A percentile compares a stretch with the other conserved stretches of the same genome.
Evolutionary conservation across 2,888 invertebrate species (phyloP).

Genomic region (Drosophila flavopinicola): DNA sequence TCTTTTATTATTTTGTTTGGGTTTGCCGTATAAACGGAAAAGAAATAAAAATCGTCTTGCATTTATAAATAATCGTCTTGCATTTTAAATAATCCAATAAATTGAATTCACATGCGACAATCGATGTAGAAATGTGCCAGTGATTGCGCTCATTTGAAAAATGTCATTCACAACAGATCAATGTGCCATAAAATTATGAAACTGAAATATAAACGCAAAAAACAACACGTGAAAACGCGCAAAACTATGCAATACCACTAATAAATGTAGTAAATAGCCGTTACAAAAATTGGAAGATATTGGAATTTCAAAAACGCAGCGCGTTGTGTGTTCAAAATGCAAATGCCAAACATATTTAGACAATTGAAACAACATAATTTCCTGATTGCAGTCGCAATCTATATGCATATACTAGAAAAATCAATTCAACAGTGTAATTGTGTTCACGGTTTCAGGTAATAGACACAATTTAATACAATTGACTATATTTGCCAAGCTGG

Average conservation of each 20-base stretch:
- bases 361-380: constrained; percentile 70
- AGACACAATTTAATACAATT: constrained; percentile 2
- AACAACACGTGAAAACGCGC: constrained; percentile 53
- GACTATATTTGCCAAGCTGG: constrained; percentile 33
- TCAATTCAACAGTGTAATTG: constrained; percentile 82
- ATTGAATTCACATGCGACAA: constrained; percentile 27
- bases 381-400: constrained; percentile 70
- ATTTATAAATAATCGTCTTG: constrained; percentile 47
- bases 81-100: constrained; percentile 59
- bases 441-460: constrained; percentile 83
- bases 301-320: constrained; percentile 25
- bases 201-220: constrained; percentile 60
- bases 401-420: constrained; percentile 80
- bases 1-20: constrained; percentile 65
- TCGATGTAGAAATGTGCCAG: constrained; percentile 38
- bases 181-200: constrained; percentile 62
- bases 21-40: constrained; percentile 41
- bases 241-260: constrained; percentile 44
- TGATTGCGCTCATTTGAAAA: constrained; percentile 32
- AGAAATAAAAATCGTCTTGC: constrained; percentile 30
- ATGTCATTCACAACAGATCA: constrained; percentile 46
- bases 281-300: constrained; percentile 22
- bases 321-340: constrained; percentile 71
- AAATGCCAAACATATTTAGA: constrained; percentile 57
- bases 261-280: constrained; percentile 35